phyloP scores from a whole-genome alignment of 2,888 invertebrate genomes.

The Dilophus febrilis region DNA sequence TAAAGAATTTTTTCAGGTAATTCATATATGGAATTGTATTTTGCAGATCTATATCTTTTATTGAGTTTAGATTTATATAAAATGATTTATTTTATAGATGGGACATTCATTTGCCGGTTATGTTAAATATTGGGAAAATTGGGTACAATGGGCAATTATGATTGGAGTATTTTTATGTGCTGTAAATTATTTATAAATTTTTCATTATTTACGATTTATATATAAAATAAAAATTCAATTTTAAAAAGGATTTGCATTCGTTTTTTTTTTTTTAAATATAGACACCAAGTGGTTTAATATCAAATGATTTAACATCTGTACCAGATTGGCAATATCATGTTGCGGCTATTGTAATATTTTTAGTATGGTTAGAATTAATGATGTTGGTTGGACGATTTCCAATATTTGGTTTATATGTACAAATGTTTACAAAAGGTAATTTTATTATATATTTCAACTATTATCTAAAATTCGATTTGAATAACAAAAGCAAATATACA shows the following conservation, averaged over 20 bases:
- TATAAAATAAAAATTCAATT: not conserved
- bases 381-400: constrained; percentile 74
- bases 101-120: constrained; percentile 56
- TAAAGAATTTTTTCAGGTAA: constrained; percentile 46
- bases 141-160: constrained; percentile 64
- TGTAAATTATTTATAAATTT: constrained; percentile 24
- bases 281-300: constrained; percentile 24
- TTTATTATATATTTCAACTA: no score
- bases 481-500: no score
- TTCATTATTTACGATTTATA: not conserved
- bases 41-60: no score
- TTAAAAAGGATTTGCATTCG: no score
- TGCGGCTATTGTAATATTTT: constrained; percentile 59
- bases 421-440: constrained; percentile 69
- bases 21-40: not conserved
- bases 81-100: constrained; percentile 53
- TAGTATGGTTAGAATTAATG: constrained; percentile 73
- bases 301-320: constrained; percentile 20
- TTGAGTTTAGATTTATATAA: not conserved
- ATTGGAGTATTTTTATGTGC: constrained; percentile 51
- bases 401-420: constrained; percentile 68
- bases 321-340: constrained; percentile 61
- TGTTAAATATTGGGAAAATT: constrained; percentile 67
- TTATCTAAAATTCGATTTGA: no score
- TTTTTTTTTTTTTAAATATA: constrained; percentile 8